A percentile compares a stretch with the other conserved stretches of the same genome.
phyloP scores from a whole-genome alignment of 2,797 vertebrate genomes.

The Psittacula derbiana region DNA sequence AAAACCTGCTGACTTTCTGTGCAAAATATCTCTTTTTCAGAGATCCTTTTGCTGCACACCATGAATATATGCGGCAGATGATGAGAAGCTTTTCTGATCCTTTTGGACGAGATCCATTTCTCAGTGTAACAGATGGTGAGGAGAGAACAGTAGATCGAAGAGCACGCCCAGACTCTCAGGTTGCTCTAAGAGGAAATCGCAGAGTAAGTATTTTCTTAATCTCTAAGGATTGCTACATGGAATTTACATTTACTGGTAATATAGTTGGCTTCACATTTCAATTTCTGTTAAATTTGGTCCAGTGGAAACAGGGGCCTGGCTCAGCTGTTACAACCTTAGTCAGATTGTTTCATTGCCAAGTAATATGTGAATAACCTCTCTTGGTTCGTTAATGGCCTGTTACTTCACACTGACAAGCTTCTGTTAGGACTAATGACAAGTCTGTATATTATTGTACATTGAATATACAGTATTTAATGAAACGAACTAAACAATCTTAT shows the following conservation, averaged over 20 bases:
- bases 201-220: slow-evolving; percentile 79
- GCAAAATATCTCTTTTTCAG: slow-evolving; percentile 59
- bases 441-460: fast-evolving
- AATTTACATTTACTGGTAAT: neutral
- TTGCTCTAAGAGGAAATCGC: slow-evolving; percentile 62
- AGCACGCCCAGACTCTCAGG: slow-evolving; percentile 47
- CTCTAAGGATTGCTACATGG: neutral
- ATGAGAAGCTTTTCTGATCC: slow-evolving; percentile 88
- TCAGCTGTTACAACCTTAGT: neutral
- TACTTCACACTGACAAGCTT: neutral
- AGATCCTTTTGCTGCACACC: slow-evolving; percentile 86
- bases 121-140: slow-evolving; percentile 77
- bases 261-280: neutral
- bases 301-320: neutral
- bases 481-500: neutral
- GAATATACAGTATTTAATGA: too few species aligned
- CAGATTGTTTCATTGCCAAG: neutral
- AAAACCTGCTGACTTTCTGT: fast-evolving
- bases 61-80: slow-evolving; percentile 84
- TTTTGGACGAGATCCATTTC: slow-evolving; percentile 76
- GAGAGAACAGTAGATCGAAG: slow-evolving; percentile 13
- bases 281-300: neutral
- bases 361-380: neutral
- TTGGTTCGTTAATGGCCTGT: neutral
- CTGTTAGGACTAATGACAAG: neutral